Evolutionary conservation across 2,888 invertebrate species (phyloP), one percentile per base, ranked within the genome.

Genomic region (Priocnemis perturbator): DNA sequence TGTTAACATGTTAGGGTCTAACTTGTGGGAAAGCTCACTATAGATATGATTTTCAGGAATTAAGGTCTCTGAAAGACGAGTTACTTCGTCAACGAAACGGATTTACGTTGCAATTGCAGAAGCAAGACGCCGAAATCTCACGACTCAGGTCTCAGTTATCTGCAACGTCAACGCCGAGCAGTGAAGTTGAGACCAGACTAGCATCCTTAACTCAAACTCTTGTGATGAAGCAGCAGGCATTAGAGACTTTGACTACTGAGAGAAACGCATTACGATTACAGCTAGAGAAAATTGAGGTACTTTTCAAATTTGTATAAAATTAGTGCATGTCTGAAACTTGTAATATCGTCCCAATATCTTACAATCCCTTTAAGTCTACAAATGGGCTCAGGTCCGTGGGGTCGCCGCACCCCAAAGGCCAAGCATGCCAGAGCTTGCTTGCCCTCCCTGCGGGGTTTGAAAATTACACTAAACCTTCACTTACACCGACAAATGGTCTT

Each of bases 261-360:
- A 94, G 96, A 85, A 97, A 97, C 90, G 96, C 96, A 20, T 90
- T 97, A 60, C 91, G 92, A 78, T 91, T 97, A 80, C 97, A 97
- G 85, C 88, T 97, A 81, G 97, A 97, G 86, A 94, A 96, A 85
- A 88, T 93, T 62, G 93, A 95, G 91, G 95, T 95, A 84, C 84
- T 50, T n/a, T n/a, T 26, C n/a, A 7, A 50, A 23, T 26, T 19
- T 1, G 45, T 56, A 21, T 45, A n/a, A n/a, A n/a, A n/a, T n/a
- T n/a, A n/a, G n/a, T n/a, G n/a, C n/a, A n/a, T n/a, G n/a, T n/a
- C n/a, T n/a, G n/a, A n/a, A n/a, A n/a, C n/a, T n/a, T n/a, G n/a
- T n/a, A n/a, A n/a, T n/a, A n/a, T n/a, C n/a, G n/a, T n/a, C n/a
- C n/a, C n/a, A n/a, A n/a, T n/a, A n/a, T n/a, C n/a, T n/a, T n/a